These are phyloP conservation scores for Spheniscus humboldti DNA, from an alignment of 2,797 vertebrate species.

Conservation along the genomic window DNA sequence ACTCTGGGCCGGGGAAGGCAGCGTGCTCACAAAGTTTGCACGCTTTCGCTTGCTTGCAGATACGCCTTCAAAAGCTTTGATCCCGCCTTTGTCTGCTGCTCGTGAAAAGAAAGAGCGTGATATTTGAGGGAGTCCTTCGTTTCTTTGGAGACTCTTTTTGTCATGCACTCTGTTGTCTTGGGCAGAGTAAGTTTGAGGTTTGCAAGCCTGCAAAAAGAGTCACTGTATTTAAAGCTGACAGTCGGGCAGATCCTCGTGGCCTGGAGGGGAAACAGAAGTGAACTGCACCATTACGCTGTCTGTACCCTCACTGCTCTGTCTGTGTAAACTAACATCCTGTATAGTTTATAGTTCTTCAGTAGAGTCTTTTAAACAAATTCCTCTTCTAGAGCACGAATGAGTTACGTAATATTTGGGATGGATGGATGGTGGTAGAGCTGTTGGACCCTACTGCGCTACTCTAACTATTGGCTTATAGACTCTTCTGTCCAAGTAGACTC, in stretches of 20 bases:
- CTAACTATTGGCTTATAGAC: background rate
- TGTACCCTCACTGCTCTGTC: background rate
- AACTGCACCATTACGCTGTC: background rate
- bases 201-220: background rate
- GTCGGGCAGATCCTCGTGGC: rapidly evolving
- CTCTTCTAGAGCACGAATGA: background rate
- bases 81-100: background rate
- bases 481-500: background rate
- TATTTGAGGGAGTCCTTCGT: background rate
- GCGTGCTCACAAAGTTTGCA: rapidly evolving
- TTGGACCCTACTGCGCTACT: background rate
- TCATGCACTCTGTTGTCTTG: background rate
- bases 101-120: background rate
- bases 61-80: background rate
- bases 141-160: background rate
- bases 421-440: background rate
- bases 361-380: background rate
- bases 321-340: background rate
- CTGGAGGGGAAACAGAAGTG: background rate
- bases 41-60: rapidly evolving
- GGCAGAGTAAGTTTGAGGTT: background rate
- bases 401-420: background rate
- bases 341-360: background rate
- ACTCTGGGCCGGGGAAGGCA: background rate
- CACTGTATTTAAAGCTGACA: background rate